Base-by-base conservation (phyloP, 2,113 vertebrate genomes). In the Rhegmatorhina hoffmannsi region DNA sequence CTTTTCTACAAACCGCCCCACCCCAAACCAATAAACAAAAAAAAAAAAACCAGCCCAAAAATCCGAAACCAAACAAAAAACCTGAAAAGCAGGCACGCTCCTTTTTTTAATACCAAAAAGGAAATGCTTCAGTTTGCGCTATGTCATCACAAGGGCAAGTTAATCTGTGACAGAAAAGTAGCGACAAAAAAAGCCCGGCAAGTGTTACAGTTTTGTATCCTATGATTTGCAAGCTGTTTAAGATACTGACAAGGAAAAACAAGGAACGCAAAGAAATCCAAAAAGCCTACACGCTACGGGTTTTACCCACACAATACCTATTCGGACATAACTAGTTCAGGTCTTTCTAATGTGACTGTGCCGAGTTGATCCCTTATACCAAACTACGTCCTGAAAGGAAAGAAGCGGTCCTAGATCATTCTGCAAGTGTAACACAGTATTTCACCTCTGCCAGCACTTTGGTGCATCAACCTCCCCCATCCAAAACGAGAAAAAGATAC, bases 401-500 rank as follows among this genome's bases (percentile, higher is more conserved):
- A 91, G n/a, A 92, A 89, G 76, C 6, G 49, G 64, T 72, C 87
- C 81, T 49, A 23, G 20, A 59, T 79, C 75, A 63, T 87, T 58
- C 69, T 69, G 43, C 74, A 76, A 94, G 62, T 53, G 63, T 58
- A 92, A 94, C 5, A 92, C 83, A 77, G 74, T 47, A 95, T 91
- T 86, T 63, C 10, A 82, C 40, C 34, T 75, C 52, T 66, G 76
- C 80, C 55, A 94, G 79, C 92, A 69, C 88, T 87, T 50, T 88
- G 91, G 84, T 84, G 95, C 96, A 97, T 82, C 90, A 56, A 38
- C 90, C 88, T 59, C 82, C 90, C 94, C 56, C 92, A 72, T 72
- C 67, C 75, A 64, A 89, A 80, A 86, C 50, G 31, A 90, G 89
- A 95, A 89, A 92, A 63, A 93, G 73, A 96, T 52, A 86, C 47